Evolutionary conservation across 1,140 invertebrate genomes (phyloP), one percentile per base, ranked within the genome.

Genomic region (Pseudomyrmex cubaensis): DNA sequence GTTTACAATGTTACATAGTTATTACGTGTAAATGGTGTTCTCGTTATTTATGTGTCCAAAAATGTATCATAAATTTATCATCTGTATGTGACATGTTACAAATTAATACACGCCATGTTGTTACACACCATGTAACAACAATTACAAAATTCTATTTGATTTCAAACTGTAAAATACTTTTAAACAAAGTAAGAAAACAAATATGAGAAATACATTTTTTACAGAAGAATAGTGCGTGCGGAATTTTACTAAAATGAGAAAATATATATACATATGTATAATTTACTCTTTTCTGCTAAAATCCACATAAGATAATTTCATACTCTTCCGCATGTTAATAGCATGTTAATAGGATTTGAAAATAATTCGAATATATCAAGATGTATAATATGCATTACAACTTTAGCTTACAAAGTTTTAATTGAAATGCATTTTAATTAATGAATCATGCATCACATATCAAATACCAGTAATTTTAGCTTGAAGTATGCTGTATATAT

Each of bases 21-120:
- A 78, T 70, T 54, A 35, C 17, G 17, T 54, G 5, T 80, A 80
- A 80, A 59, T 80, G 76, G 76, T 80, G 76, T 80, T 80, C 66
- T 56, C 17, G 20, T 54, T 80, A n/a, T 35, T 35, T 61, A 20
- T 52, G 54, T 57, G n/a, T 17, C 13, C 5, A 57, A n/a, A 15
- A n/a, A 8, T 44, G n/a, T 66, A 17, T 66, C 35, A 44, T 66
- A 48, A 25, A 80, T 70, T 63, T 80, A 70, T 66, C 61, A 52
- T 80, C 0, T 35, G 25, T 25, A 25, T 25, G 5, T 35, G 35
- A 1, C 35, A 7, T 35, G 35, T 35, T 7, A 35, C n/a, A 57
- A 20, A 63, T 20, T 20, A 20, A 20, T 25, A 5, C 48, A 75
- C 10, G 15, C 5, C 12, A 9, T 56, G 9, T 54, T 25, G 25